Evolutionary conservation across 2,113 vertebrate genomes (phyloP).

Genomic region (Rhodinocichla rosea): DNA sequence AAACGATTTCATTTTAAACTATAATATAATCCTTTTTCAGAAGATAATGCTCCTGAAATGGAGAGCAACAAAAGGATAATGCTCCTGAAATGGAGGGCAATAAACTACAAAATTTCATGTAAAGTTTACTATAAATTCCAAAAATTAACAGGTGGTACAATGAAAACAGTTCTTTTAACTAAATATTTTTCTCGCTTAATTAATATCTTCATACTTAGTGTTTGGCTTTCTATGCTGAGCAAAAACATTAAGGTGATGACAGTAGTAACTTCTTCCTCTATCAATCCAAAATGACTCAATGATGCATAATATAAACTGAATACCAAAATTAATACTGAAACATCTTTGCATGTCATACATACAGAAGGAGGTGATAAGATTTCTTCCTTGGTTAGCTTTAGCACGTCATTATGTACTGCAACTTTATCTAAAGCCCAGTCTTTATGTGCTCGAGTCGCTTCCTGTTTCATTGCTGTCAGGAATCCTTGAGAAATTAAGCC

Average conservation of each 20-base stretch:
- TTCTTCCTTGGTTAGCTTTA: conserved; percentile 74
- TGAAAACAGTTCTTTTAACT: background rate
- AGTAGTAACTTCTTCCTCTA: background rate
- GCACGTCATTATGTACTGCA: conserved; percentile 72
- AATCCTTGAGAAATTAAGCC: conserved; percentile 68
- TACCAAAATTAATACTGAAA: background rate
- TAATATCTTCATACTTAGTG: background rate
- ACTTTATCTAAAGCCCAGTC: conserved; percentile 79
- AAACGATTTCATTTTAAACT: background rate
- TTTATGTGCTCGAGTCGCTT: conserved; percentile 77
- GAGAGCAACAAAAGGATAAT: background rate
- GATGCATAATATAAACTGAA: background rate
- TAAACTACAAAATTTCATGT: background rate
- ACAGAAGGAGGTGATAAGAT: conserved; percentile 67
- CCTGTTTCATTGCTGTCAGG: conserved; percentile 79
- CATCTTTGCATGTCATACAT: conserved; percentile 10
- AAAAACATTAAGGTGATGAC: background rate
- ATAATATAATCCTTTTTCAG: background rate
- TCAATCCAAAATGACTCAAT: background rate
- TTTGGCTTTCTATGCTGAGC: background rate
- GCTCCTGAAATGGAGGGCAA: background rate
- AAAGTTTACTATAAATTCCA: background rate
- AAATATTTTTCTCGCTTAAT: background rate
- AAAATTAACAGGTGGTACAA: background rate
- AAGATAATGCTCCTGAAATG: background rate